Conservation (phyloP, 2,888 invertebrate species). For the Diplazon laetatorius region DNA sequence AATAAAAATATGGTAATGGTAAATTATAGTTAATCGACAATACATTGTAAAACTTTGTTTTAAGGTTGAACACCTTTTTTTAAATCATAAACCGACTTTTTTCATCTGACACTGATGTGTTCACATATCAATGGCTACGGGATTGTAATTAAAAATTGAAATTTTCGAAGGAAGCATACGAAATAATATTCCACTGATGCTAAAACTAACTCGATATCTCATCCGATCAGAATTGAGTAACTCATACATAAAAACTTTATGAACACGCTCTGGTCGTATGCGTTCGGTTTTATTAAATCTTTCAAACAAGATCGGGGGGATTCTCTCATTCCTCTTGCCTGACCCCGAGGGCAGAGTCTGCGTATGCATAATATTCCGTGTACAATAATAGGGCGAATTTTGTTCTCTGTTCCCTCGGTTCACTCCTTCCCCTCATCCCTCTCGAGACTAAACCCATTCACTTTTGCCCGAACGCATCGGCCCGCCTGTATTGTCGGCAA, state of each 20-base stretch:
- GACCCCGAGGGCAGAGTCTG: constrained; percentile 7
- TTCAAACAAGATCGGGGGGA: constrained; percentile 36
- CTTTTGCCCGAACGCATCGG: constrained; percentile 8
- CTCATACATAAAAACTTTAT: neutral
- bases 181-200: neutral
- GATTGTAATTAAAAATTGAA: no score
- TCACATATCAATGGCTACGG: no score
- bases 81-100: no score
- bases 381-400: constrained; percentile 36
- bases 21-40: no score
- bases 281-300: constrained; percentile 10
- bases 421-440: constrained; percentile 5
- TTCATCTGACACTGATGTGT: no score
- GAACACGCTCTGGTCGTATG: neutral
- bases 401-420: constrained; percentile 12
- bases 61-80: no score
- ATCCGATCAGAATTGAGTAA: constrained; percentile 8
- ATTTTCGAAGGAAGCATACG: neutral
- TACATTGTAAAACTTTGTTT: no score
- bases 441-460: constrained; percentile 31
- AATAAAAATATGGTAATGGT: no score
- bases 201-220: constrained; percentile 10
- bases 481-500: constrained; percentile 18
- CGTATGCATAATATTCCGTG: neutral
- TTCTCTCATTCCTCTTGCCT: neutral